These are phyloP conservation scores for Chalcis sispes DNA, from an alignment of 2,888 invertebrate genomes.

Conservation along the genomic window DNA sequence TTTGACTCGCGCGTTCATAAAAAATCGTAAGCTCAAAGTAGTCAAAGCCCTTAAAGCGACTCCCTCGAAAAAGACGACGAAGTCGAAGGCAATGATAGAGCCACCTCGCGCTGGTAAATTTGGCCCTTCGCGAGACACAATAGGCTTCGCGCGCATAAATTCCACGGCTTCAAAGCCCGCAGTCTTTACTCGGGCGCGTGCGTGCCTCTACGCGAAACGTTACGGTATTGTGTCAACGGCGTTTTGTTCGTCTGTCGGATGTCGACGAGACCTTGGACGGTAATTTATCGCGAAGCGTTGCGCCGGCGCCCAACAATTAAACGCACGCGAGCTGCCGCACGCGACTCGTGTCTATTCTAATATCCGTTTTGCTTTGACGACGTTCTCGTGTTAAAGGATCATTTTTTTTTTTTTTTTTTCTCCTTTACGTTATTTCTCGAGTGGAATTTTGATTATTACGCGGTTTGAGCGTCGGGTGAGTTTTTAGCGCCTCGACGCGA, in stretches of 20 bases:
- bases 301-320: slow-evolving; percentile 51
- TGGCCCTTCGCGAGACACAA: not conserved
- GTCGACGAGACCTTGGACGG: slow-evolving; percentile 50
- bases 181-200: not conserved
- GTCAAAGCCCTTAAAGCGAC: too few relatives aligned
- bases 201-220: not conserved
- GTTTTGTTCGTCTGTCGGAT: slow-evolving; percentile 53
- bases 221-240: slow-evolving; percentile 45
- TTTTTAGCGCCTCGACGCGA: too few relatives aligned
- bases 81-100: too few relatives aligned
- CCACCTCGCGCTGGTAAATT: too few relatives aligned
- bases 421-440: too few relatives aligned
- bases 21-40: too few relatives aligned
- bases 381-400: slow-evolving; percentile 23
- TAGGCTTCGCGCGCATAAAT: not conserved
- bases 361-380: slow-evolving; percentile 48
- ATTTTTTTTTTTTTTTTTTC: slow-evolving; percentile 19
- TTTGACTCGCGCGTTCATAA: too few relatives aligned
- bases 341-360: slow-evolving; percentile 54
- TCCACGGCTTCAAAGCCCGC: not conserved
- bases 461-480: too few relatives aligned
- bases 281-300: slow-evolving; percentile 50
- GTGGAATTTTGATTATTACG: too few relatives aligned
- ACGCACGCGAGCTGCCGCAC: slow-evolving; percentile 50
- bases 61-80: too few relatives aligned